Conservation (phyloP, 1,140 invertebrate genomes). For the Radopholus similis region DNA sequence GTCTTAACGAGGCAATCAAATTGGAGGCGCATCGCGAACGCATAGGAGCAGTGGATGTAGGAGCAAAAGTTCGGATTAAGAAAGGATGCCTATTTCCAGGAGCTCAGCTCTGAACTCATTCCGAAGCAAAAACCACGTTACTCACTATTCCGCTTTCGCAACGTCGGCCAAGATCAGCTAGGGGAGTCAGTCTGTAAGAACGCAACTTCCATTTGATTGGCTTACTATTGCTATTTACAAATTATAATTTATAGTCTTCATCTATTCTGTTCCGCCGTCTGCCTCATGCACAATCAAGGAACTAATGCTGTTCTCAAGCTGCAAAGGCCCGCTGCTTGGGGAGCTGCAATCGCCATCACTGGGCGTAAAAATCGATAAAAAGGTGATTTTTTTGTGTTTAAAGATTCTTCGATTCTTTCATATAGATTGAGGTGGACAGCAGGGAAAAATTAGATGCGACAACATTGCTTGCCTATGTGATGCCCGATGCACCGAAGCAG, state of each 20-base stretch:
- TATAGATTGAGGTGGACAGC: constrained; percentile 59
- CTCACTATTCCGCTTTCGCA: constrained; percentile 49
- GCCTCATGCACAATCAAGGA: constrained; percentile 57
- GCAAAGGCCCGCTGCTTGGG: constrained; percentile 53
- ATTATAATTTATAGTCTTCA: constrained; percentile 50
- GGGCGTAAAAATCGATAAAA: constrained; percentile 54
- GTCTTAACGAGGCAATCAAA: constrained; percentile 59
- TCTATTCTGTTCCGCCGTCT: constrained; percentile 58
- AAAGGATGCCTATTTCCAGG: constrained; percentile 25
- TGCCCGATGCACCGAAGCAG: constrained; percentile 20
- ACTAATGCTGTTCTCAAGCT: constrained; percentile 56
- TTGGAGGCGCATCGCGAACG: constrained; percentile 40
- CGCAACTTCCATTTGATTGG: not conserved
- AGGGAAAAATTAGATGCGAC: constrained; percentile 50
- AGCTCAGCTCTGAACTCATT: constrained; percentile 46
- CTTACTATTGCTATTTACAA: constrained; percentile 38
- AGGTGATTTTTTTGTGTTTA: constrained; percentile 35
- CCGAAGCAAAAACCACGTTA: constrained; percentile 55
- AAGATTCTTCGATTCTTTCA: not conserved
- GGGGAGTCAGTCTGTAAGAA: not conserved
- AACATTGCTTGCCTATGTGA: constrained; percentile 44
- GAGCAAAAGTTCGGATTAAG: too few relatives aligned
- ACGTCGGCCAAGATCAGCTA: constrained; percentile 20
- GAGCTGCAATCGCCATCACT: constrained; percentile 41
- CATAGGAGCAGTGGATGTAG: too few relatives aligned